phyloP scores from a whole-genome alignment of 2,797 vertebrate species.

The Acomys russatus region DNA sequence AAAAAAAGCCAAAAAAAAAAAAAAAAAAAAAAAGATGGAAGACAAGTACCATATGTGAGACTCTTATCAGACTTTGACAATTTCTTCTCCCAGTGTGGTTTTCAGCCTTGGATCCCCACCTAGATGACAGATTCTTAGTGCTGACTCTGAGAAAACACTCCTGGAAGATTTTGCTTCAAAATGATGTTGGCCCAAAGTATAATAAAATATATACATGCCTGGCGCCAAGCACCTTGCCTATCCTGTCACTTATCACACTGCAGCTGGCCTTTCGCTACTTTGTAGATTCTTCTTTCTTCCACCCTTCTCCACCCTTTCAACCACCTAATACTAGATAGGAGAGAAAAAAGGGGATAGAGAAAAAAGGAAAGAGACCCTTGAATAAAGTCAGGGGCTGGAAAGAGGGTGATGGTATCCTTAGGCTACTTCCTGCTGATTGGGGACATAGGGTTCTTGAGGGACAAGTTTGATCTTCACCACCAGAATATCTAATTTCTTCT shows the following conservation, averaged over 20 bases:
- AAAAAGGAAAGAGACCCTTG: not conserved
- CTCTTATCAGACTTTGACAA: no score
- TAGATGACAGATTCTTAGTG: no score
- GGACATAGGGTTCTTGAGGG: not conserved
- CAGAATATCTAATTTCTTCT: not conserved
- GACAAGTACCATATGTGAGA: not conserved
- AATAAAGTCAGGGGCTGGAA: not conserved
- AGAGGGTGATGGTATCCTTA: no score
- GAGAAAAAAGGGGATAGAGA: not conserved
- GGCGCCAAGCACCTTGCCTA: no score
- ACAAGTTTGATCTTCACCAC: not conserved
- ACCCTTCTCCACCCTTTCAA: not conserved
- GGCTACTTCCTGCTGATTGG: no score
- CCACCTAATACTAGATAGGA: not conserved
- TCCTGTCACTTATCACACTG: not conserved
- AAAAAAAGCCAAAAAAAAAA: no score
- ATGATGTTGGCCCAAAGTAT: not conserved
- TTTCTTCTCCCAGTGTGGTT: no score
- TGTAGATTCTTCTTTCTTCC: not conserved
- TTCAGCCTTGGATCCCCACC: no score
- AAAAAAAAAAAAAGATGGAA: conserved; percentile 1
- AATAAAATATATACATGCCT: conserved; percentile 13
- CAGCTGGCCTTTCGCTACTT: not conserved
- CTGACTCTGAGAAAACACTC: no score
- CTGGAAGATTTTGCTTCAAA: no score